phyloP scores from a whole-genome alignment of 2,797 vertebrate species.

The Malacoctenus gilli region DNA sequence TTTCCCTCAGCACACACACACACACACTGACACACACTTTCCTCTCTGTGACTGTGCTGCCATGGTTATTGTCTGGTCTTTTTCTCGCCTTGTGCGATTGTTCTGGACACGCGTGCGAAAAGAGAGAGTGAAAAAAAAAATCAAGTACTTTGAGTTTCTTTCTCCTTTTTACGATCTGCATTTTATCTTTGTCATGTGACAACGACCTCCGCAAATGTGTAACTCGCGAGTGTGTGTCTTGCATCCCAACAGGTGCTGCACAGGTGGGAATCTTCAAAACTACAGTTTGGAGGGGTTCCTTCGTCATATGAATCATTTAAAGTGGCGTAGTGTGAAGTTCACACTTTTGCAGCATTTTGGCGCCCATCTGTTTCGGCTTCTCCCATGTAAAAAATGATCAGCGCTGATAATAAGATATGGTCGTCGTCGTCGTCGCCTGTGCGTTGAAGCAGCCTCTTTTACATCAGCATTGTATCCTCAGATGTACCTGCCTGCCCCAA shows the following conservation, averaged over 20 bases:
- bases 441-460: slow-evolving; percentile 12
- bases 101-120: slow-evolving; percentile 27
- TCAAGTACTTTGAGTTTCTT: slow-evolving; percentile 4
- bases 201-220: background rate
- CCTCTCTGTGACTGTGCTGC: slow-evolving; percentile 29
- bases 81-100: slow-evolving; percentile 8
- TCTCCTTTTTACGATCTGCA: background rate
- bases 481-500: slow-evolving; percentile 30
- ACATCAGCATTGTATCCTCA: slow-evolving; percentile 34
- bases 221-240: slow-evolving; percentile 3
- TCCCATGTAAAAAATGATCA: slow-evolving; percentile 22
- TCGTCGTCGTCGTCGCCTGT: slow-evolving; percentile 5
- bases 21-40: no score
- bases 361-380: slow-evolving; percentile 32
- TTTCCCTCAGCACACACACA: slow-evolving; percentile 45
- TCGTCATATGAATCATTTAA: slow-evolving; percentile 26
- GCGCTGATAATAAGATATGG: slow-evolving; percentile 11
- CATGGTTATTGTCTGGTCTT: slow-evolving; percentile 29
- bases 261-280: slow-evolving; percentile 33
- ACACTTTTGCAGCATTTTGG: slow-evolving; percentile 23
- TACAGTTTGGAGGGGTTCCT: slow-evolving; percentile 3
- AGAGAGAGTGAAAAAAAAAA: slow-evolving; percentile 11
- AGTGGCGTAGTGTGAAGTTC: slow-evolving; percentile 16
- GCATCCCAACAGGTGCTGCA: slow-evolving; percentile 51
- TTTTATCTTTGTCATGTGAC: slow-evolving; percentile 20